Evolutionary conservation across 2,888 invertebrate genomes (phyloP).

Genomic region (Bombylius major): DNA sequence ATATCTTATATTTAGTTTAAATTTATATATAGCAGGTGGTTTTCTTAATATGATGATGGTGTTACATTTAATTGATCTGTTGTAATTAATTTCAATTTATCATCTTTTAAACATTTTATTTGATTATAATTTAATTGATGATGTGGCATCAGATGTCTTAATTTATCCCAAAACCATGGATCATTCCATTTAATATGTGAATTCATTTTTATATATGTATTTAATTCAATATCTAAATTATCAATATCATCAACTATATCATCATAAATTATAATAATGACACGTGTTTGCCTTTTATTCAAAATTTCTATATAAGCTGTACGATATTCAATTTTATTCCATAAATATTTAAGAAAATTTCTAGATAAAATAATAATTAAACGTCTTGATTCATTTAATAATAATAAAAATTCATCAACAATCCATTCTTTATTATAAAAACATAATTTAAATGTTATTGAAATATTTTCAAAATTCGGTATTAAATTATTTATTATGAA

Average conservation of each 20-base stretch:
- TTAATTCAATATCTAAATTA: conserved; percentile 52
- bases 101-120: conserved; percentile 33
- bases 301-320: conserved; percentile 58
- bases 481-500: conserved; percentile 53
- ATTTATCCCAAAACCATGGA: conserved; percentile 69
- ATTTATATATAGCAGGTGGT: conserved; percentile 31
- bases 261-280: conserved; percentile 62
- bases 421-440: conserved; percentile 62
- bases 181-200: conserved; percentile 75
- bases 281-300: conserved; percentile 52
- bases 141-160: conserved; percentile 60
- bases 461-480: conserved; percentile 50
- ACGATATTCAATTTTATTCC: conserved; percentile 64
- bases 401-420: conserved; percentile 61
- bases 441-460: conserved; percentile 53
- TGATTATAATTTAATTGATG: conserved; percentile 19
- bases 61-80: conserved; percentile 29
- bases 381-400: conserved; percentile 55
- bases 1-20: conserved; percentile 14
- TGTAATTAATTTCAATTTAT: conserved; percentile 35
- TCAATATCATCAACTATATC: conserved; percentile 47
- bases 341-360: conserved; percentile 60
- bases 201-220: conserved; percentile 58
- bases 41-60: conserved; percentile 31
- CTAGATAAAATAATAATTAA: conserved; percentile 57